Evolutionary conservation across 2,888 invertebrate species (phyloP).

Genomic region (Coelopa pilipes): DNA sequence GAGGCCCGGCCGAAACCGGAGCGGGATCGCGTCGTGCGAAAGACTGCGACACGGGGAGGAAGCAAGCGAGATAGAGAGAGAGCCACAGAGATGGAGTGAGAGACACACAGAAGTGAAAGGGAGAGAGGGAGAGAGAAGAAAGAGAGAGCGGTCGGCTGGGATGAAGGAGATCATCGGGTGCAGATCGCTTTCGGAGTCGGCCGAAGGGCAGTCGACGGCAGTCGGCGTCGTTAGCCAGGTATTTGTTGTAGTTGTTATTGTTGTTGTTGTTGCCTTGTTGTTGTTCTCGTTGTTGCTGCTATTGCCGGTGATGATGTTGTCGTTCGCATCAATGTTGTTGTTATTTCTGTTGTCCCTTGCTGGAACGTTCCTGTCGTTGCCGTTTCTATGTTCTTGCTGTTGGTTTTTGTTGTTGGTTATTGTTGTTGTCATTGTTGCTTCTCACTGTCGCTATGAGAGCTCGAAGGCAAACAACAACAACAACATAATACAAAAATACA

Average conservation of each 20-base stretch:
- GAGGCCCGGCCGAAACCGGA: slow-evolving; percentile 4
- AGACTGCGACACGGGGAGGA: not conserved
- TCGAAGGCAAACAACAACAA: slow-evolving; percentile 16
- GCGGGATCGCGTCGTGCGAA: slow-evolving; percentile 2
- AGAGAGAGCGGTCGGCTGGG: not conserved
- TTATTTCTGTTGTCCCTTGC: not conserved
- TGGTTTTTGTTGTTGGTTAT: not conserved
- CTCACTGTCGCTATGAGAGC: slow-evolving; percentile 17
- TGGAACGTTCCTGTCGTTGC: not conserved
- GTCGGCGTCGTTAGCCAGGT: too few relatives aligned
- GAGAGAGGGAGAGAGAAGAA: not conserved
- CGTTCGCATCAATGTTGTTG: slow-evolving; percentile 41
- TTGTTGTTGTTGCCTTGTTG: slow-evolving; percentile 30
- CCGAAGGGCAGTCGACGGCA: not conserved
- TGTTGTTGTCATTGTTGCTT: not conserved
- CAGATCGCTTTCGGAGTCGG: slow-evolving; percentile 11
- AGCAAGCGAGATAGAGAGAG: not conserved
- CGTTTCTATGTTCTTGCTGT: too few relatives aligned
- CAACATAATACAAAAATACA: slow-evolving; percentile 9
- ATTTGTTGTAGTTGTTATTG: too few relatives aligned
- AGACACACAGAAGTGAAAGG: too few relatives aligned
- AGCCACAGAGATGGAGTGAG: not conserved
- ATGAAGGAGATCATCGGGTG: not conserved
- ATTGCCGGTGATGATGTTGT: slow-evolving; percentile 38
- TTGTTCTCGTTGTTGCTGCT: slow-evolving; percentile 5